phyloP scores from a whole-genome alignment of 2,797 vertebrate genomes.

The Sciurus carolinensis region DNA sequence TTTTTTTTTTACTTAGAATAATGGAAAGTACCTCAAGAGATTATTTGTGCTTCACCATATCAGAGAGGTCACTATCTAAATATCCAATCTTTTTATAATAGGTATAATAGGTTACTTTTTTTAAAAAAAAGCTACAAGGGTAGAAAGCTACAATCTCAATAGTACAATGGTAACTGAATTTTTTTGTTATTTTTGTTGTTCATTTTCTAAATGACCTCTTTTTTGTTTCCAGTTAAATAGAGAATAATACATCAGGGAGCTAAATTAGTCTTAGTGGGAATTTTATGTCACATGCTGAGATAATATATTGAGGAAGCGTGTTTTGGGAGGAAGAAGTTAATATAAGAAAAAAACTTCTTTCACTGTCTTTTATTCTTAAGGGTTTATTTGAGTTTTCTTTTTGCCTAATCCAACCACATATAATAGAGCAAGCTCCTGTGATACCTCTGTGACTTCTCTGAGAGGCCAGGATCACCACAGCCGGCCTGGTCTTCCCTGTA shows the following conservation, averaged over 20 bases:
- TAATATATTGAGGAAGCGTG: not conserved
- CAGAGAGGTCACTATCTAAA: not conserved
- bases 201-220: not conserved
- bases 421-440: rapidly evolving
- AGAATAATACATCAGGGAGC: not conserved
- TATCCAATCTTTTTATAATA: not conserved
- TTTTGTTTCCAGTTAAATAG: not conserved
- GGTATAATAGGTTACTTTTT: not conserved
- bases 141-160: not conserved
- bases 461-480: no score
- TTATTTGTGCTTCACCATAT: not conserved
- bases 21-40: not conserved
- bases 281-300: not conserved
- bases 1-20: not conserved
- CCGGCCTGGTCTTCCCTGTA: not conserved
- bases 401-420: not conserved
- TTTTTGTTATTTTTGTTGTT: not conserved
- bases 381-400: not conserved
- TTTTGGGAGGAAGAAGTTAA: not conserved
- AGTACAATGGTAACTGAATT: not conserved
- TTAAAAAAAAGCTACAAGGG: no score
- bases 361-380: not conserved
- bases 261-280: not conserved
- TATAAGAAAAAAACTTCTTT: not conserved
- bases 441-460: no score